A percentile compares a stretch with the other conserved stretches of the same genome.
Evolutionary conservation across 2,888 invertebrate genomes (phyloP).

Genomic region (Zelleria hepariella): DNA sequence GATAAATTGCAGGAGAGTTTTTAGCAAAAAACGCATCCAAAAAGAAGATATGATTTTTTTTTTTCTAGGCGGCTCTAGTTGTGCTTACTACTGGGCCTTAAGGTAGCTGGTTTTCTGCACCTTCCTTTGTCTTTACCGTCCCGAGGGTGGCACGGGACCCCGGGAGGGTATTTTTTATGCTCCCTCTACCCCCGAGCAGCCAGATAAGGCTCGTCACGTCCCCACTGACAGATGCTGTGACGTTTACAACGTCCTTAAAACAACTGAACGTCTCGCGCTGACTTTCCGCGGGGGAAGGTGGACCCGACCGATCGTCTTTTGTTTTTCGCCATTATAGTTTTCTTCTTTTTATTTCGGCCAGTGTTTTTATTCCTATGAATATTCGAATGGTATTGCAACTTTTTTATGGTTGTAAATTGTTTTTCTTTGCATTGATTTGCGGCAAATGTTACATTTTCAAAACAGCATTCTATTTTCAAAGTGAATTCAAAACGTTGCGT

Average conservation of each 20-base stretch:
- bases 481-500: neutral
- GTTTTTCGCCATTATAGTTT: neutral
- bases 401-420: neutral
- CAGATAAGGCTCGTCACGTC: slow-evolving; percentile 61
- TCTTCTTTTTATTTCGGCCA: neutral
- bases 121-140: slow-evolving; percentile 6
- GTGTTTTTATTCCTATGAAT: neutral
- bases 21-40: too few species aligned
- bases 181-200: slow-evolving; percentile 31
- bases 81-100: neutral
- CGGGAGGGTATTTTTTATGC: slow-evolving; percentile 25
- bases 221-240: slow-evolving; percentile 68
- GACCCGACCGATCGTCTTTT: slow-evolving; percentile 1
- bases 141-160: slow-evolving; percentile 41
- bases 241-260: slow-evolving; percentile 48
- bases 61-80: neutral
- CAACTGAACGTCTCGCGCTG: slow-evolving; percentile 31
- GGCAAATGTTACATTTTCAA: neutral
- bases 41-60: neutral
- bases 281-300: neutral
- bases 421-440: too few species aligned
- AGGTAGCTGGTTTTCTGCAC: neutral
- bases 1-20: too few species aligned
- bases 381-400: too few species aligned
- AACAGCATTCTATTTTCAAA: neutral